Percentiles rank a stretch among this genome's conserved stretches.
phyloP scores from a whole-genome alignment of 2,888 invertebrate species.

The Aleiodes alternator region DNA sequence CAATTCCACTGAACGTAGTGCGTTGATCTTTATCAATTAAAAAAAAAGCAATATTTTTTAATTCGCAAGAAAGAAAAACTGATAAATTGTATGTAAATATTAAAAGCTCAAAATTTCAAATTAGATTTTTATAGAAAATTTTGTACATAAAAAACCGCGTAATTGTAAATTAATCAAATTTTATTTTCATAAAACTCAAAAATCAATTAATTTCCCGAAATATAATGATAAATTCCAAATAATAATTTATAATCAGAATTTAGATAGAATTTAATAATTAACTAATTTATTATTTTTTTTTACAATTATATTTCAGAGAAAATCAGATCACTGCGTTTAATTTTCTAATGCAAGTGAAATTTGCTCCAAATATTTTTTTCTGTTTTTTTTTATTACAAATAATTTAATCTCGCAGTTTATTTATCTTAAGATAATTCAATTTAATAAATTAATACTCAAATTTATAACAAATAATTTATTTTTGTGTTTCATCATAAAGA shows the following conservation, averaged over 20 bases:
- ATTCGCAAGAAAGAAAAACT: neutral
- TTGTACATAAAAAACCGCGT: constrained; percentile 16
- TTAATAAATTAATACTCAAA: neutral
- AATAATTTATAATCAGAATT: no score
- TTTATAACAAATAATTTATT: neutral
- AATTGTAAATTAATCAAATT: constrained; percentile 5
- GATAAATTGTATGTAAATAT: constrained; percentile 4
- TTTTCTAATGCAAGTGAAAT: no score
- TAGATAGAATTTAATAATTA: neutral
- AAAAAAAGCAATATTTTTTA: no score
- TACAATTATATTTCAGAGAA: no score
- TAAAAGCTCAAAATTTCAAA: neutral
- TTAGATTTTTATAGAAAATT: neutral
- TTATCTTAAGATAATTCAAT: neutral
- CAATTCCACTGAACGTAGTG: constrained; percentile 88
- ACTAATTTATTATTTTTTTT: no score
- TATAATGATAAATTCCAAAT: neutral
- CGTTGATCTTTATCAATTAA: constrained; percentile 76
- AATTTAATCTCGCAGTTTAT: no score
- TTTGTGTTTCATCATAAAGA: constrained; percentile 28
- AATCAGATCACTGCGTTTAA: no score
- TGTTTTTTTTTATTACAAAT: no score
- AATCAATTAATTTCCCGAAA: neutral
- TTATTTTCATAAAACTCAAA: neutral
- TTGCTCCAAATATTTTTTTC: neutral